phyloP scores from a whole-genome alignment of 2,797 vertebrate species.

The Orientallactaga sibirica region DNA sequence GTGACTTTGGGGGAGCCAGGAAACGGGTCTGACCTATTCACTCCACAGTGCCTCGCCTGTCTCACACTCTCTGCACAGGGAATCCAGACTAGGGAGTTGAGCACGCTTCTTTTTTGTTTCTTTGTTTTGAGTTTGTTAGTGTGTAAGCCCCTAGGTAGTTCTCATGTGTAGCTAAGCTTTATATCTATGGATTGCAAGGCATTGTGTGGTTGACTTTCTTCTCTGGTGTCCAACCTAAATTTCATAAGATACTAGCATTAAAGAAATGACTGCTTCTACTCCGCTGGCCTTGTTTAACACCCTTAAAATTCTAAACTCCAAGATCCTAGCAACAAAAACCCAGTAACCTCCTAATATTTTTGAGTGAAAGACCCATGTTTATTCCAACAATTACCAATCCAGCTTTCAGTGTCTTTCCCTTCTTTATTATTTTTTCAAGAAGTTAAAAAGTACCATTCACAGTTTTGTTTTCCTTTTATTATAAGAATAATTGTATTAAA shows the following conservation, averaged over 20 bases:
- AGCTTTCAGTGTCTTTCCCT: background rate
- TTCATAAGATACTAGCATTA: background rate
- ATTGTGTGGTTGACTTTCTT: background rate
- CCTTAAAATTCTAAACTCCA: background rate
- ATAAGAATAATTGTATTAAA: background rate
- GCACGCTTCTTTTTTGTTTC: background rate
- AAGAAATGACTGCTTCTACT: background rate
- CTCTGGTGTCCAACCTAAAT: background rate
- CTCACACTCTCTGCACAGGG: too few species aligned
- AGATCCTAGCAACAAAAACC: background rate
- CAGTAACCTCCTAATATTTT: background rate
- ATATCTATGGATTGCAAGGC: background rate
- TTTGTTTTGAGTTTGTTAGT: conserved; percentile 35
- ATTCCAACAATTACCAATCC: background rate
- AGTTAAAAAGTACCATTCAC: background rate
- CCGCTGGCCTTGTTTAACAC: background rate
- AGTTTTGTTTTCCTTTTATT: background rate
- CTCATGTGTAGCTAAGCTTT: background rate
- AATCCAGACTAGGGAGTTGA: too few species aligned
- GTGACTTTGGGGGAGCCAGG: too few species aligned
- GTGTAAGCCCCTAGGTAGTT: background rate
- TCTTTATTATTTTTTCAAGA: background rate
- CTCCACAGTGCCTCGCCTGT: too few species aligned
- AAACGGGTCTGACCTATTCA: too few species aligned
- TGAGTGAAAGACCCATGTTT: background rate